Evolutionary conservation across 2,797 vertebrate genomes (phyloP), one percentile per base, ranked within the genome.

Genomic region (Ceyx erithaca): DNA sequence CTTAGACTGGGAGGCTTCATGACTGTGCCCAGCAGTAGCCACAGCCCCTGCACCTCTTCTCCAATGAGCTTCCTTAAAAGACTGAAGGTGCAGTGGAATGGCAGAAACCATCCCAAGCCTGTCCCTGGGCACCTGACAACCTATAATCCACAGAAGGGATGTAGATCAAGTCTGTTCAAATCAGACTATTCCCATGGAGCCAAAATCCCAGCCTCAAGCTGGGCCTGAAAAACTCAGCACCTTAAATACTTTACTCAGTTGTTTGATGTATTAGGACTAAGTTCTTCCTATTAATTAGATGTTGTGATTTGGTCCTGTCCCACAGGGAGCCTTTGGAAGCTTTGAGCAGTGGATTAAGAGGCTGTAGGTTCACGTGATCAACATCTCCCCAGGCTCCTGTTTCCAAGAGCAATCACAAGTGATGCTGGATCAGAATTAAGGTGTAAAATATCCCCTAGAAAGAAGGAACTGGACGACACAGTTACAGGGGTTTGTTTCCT

Each of bases 171-270:
- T 5, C 85, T 72, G 26, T 16, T 52, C 46, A 49, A 77, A 33
- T 1, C 3, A 28, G 15, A 40, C 1, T 13, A 3, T 28, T 76
- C 61, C 59, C 59, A 23, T 1, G 0, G 0, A 43, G 54, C 28
- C 62, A 59, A 23, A 40, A 14, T 35, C 48, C 66, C 76, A 80
- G 48, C 14, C 26, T 16, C 1, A 41, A 55, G 35, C 2, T 75
- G 80, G 10, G 31, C 33, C 72, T 80, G 66, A 43, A 72, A 68
- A 43, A 31, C 15, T 66, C 25, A 26, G 31, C 62, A 55, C 49
- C 35, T 75, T 12, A 30, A 78, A 43, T 22, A 46, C 28, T 80
- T 80, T 5, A 59, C n/a, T 52, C 48, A 18, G 55, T 11, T 4
- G 0, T 52, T 69, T 31, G 48, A 79, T 91, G 78, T 23, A 51